Conservation (phyloP, 1,140 invertebrate genomes). For the Mizuhopecten yessoensis region DNA sequence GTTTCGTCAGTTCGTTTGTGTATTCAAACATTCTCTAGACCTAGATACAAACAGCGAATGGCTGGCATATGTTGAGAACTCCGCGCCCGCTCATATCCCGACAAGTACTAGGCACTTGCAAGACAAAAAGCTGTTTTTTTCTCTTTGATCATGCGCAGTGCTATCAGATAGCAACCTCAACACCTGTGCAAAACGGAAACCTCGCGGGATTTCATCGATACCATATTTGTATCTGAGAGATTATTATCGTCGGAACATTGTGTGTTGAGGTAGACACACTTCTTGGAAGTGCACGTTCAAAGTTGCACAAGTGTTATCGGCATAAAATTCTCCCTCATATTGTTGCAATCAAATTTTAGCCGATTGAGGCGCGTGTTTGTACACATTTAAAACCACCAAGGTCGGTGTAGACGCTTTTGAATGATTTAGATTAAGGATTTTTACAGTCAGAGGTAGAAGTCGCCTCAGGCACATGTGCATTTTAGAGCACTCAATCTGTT, state of each 20-base stretch:
- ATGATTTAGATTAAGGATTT: background rate
- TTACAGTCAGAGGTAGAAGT: background rate
- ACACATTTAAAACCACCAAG: background rate
- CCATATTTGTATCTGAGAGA: constrained; percentile 21
- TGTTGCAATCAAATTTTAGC: background rate
- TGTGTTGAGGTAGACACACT: background rate
- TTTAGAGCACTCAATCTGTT: background rate
- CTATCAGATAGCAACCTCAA: constrained; percentile 15
- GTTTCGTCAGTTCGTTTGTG: constrained; percentile 16
- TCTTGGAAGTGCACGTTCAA: background rate
- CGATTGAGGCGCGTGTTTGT: background rate
- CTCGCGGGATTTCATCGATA: constrained; percentile 20
- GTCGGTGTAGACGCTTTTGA: background rate
- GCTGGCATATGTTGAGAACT: constrained; percentile 6
- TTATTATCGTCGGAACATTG: background rate
- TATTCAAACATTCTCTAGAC: constrained; percentile 5
- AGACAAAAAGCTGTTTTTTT: background rate
- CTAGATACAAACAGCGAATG: background rate
- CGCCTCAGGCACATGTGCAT: background rate
- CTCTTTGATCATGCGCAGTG: constrained; percentile 37
- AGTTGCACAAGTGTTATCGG: background rate
- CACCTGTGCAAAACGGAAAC: constrained; percentile 37
- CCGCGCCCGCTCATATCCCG: background rate
- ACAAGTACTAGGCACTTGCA: background rate
- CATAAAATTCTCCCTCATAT: background rate